phyloP scores from a whole-genome alignment of 1,140 invertebrate genomes.

The Orchestia grillus region DNA sequence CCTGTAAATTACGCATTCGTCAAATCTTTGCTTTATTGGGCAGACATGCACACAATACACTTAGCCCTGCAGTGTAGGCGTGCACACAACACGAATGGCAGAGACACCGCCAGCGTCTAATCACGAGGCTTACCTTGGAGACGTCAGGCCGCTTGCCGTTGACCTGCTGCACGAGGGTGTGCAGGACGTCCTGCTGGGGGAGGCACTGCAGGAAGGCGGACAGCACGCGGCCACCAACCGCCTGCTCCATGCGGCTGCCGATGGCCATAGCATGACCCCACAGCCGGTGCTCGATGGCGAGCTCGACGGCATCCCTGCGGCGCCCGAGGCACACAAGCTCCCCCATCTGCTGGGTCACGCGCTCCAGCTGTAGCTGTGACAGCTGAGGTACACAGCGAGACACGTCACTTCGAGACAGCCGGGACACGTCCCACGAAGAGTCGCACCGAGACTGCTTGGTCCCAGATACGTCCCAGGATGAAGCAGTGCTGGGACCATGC shows the following conservation, averaged over 20 bases:
- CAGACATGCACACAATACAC: too few species aligned
- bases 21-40: too few species aligned
- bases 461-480: neutral
- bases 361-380: constrained; percentile 6
- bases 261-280: constrained; percentile 96
- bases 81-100: too few species aligned
- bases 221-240: constrained; percentile 89
- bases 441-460: constrained; percentile 16
- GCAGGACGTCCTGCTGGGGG: constrained; percentile 87
- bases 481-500: neutral
- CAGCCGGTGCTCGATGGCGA: constrained; percentile 87
- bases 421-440: neutral
- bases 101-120: too few species aligned
- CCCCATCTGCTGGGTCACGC: neutral
- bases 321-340: constrained; percentile 67
- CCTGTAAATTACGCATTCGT: too few species aligned
- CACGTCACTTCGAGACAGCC: neutral
- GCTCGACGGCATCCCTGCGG: constrained; percentile 75
- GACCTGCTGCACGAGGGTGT: constrained; percentile 92
- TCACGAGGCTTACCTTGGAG: constrained; percentile 78
- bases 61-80: too few species aligned
- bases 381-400: constrained; percentile 9
- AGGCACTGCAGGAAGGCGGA: constrained; percentile 90
- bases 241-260: constrained; percentile 88
- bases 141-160: constrained; percentile 87